phyloP scores from a whole-genome alignment of 2,797 vertebrate genomes.

The Pitangus sulphuratus region DNA sequence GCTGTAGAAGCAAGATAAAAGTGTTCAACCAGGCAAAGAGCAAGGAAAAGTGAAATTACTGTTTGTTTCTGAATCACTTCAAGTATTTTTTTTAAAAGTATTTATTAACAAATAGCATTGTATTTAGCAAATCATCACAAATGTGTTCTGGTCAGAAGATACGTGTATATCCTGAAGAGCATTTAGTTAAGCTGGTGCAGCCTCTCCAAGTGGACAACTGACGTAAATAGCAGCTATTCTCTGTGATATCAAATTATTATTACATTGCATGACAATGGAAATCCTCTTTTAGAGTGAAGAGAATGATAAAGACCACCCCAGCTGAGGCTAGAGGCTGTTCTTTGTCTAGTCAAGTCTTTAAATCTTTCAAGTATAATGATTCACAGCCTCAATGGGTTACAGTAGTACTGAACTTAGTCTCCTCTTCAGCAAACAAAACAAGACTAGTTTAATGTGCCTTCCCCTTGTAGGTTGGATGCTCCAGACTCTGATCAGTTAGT shows the following conservation, averaged over 20 bases:
- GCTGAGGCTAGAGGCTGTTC: neutral
- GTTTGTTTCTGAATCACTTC: neutral
- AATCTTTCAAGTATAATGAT: neutral
- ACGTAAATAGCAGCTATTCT: neutral
- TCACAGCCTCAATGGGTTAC: neutral
- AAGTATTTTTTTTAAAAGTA: neutral
- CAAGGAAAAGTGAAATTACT: neutral
- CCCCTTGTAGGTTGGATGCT: neutral
- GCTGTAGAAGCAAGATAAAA: neutral
- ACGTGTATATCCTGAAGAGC: neutral
- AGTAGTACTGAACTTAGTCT: neutral
- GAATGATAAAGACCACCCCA: neutral
- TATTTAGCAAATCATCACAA: neutral
- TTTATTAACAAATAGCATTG: neutral
- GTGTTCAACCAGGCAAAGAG: neutral
- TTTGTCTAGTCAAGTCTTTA: neutral
- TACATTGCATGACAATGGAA: neutral
- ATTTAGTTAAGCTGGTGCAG: neutral
- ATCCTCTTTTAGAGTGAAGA: neutral
- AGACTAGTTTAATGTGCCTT: neutral
- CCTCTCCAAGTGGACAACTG: neutral
- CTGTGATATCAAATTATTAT: neutral
- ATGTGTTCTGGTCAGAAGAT: neutral
- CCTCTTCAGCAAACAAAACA: neutral
- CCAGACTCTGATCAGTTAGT: neutral